Evolutionary conservation across 1,140 invertebrate species (phyloP), one percentile per base, ranked within the genome.

Genomic region (Mylabris phalerata): DNA sequence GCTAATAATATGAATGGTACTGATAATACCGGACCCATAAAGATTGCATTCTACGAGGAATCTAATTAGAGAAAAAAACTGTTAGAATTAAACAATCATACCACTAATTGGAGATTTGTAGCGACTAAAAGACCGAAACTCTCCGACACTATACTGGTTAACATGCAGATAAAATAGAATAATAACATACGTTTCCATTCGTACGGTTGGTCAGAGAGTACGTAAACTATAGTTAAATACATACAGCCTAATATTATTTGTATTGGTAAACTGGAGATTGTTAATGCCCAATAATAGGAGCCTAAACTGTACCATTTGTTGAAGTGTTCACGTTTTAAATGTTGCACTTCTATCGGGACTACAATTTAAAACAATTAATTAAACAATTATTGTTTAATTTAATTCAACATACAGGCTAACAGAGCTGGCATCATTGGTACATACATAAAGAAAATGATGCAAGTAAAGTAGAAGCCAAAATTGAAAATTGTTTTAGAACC

Each of bases 251-350:
- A 82, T 43, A 90, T 65, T 32, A 93, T 74, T 77, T 92, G 83
- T 0, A 75, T 68, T 4, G 88, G 88, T 26, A 89, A 77, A 25
- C 82, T 82, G 0, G 92, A 84, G 49, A 92, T 71, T 0, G 90
- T 87, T 65, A 92, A 82, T 0, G 94, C 93, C 7, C 87, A 80
- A 72, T 92, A 96, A 71, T 97, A 97, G 0, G 93, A 86, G 69
- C 89, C 89, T 10, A 96, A 72, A 25, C 87, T 85, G 73, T 96
- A 98, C 93, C 93, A 98, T 63, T 89, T 84, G 73, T 98, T 98
- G 66, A 95, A 89, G 69, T 95, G 88, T 76, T 98, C 95, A 52
- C 93, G 77, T 63, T 92, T 90, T 60, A 97, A 78, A 3, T 94
- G 79, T 48, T 86, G 83, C 49, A 95, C 88, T 78, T 97, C 92